Percentiles rank a stretch among this genome's conserved stretches.
phyloP scores from a whole-genome alignment of 2,888 invertebrate species.

The Acheta domesticus region DNA sequence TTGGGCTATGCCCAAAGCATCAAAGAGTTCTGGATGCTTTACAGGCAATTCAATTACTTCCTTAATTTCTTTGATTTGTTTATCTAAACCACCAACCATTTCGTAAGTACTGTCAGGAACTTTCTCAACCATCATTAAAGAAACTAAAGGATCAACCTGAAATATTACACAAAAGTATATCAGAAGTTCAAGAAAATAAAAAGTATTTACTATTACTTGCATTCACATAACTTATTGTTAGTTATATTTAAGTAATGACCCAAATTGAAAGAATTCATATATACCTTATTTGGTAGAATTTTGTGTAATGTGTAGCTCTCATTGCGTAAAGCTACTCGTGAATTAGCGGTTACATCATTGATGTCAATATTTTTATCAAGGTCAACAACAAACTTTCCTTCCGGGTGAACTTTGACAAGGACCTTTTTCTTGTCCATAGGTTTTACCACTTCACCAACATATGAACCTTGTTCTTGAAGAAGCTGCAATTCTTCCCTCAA shows the following conservation, averaged over 20 bases:
- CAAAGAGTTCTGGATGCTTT: constrained; percentile 99
- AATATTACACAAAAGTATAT: not conserved
- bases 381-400: constrained; percentile 99
- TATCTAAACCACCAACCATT: constrained; percentile 99
- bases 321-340: constrained; percentile 94
- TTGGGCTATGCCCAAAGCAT: constrained; percentile 97
- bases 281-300: constrained; percentile 92
- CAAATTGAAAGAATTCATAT: constrained; percentile 20
- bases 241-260: no score
- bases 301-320: constrained; percentile 99
- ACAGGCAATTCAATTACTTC: constrained; percentile 99
- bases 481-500: constrained; percentile 94
- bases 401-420: constrained; percentile 97
- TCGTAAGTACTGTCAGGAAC: constrained; percentile 99
- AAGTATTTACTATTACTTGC: not conserved
- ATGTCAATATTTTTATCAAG: constrained; percentile 99
- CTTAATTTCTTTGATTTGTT: constrained; percentile 99
- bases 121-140: constrained; percentile 99
- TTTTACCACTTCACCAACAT: constrained; percentile 99
- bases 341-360: constrained; percentile 95
- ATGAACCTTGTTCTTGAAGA: constrained; percentile 93
- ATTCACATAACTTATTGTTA: no score
- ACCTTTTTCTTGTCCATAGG: constrained; percentile 99
- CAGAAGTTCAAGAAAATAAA: not conserved
- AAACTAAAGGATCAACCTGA: constrained; percentile 93